A percentile compares a stretch with the other conserved stretches of the same genome.
Conservation (phyloP, 2,113 vertebrate genomes). For the Erythrocercus mccallii region DNA sequence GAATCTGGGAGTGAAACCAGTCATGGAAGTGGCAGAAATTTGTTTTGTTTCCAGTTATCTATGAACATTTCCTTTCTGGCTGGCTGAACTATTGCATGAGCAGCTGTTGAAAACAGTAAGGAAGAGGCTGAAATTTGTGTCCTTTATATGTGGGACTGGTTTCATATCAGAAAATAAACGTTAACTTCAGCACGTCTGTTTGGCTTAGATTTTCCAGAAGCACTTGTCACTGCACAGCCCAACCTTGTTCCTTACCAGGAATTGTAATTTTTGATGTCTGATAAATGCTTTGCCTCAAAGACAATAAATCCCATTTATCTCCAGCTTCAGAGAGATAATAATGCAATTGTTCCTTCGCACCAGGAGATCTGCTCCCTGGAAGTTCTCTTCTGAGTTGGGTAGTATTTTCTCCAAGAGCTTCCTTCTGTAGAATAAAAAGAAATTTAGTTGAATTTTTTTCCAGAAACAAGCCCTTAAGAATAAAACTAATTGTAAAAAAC, state of each 20-base stretch:
- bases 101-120: not conserved
- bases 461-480: not conserved
- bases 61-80: not conserved
- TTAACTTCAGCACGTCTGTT: rapidly evolving
- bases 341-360: not conserved
- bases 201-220: not conserved
- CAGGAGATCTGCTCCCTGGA: not conserved
- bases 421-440: not conserved
- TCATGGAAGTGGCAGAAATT: not conserved
- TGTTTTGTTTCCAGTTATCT: not conserved
- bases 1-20: not conserved
- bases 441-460: not conserved
- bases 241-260: not conserved
- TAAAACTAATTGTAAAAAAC: not conserved
- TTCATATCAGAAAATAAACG: not conserved
- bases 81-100: not conserved
- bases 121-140: not conserved
- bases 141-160: not conserved
- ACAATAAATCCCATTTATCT: not conserved
- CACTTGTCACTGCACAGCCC: not conserved
- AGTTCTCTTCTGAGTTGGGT: not conserved
- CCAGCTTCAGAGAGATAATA: not conserved
- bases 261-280: not conserved
- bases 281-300: not conserved
- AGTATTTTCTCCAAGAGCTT: not conserved